Evolutionary conservation across 2,797 vertebrate species (phyloP), one percentile per base, ranked within the genome.

Genomic region (Phoxinus dragarum): DNA sequence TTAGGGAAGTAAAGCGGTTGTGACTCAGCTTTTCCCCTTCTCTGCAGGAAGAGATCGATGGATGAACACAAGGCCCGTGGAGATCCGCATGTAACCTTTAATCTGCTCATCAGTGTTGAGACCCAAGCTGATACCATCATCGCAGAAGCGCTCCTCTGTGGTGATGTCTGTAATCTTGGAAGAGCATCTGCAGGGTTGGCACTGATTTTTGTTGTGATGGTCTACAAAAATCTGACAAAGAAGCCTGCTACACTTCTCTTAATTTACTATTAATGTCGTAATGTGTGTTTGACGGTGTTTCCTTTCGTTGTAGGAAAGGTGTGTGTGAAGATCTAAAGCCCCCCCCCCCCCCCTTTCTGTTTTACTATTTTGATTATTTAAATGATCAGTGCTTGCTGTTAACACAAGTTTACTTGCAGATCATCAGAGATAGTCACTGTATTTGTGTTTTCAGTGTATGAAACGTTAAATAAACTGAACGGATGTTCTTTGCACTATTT

Each of bases 81-180:
- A 23, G 16, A 17, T 68, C 14, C 3, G 3, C 6, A 81, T 85
- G 47, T 84, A 85, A 59, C n/a, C 4, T 36, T 74, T 23, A 2
- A 2, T 69, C 6, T 40, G 27, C 4, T 0, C 14, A 68, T 66
- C 34, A 27, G 9, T 27, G 4, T 68, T 21, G 12, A 66, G 23
- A 19, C 34, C 89, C 89, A 90, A 88, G 88, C 49, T 61, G 87
- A 90, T 90, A 27, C 27, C 84, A 88, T 89, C 86, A 88, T 88
- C 12, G 64, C 67, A 81, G 81, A 85, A 74, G 71, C 34, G 0
- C 44, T 52, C 76, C 82, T 87, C 87, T 90, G 36, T 87, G 10
- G 52, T 54, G 88, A 75, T 90, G 86, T 61, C 31, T 74, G 75
- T 84, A 16, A 47, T 12, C 88, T 90, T 90, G 90, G 90, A 23